Evolutionary conservation across 2,888 invertebrate genomes (phyloP), one percentile per base, ranked within the genome.

Genomic region (Pammene fasciana): DNA sequence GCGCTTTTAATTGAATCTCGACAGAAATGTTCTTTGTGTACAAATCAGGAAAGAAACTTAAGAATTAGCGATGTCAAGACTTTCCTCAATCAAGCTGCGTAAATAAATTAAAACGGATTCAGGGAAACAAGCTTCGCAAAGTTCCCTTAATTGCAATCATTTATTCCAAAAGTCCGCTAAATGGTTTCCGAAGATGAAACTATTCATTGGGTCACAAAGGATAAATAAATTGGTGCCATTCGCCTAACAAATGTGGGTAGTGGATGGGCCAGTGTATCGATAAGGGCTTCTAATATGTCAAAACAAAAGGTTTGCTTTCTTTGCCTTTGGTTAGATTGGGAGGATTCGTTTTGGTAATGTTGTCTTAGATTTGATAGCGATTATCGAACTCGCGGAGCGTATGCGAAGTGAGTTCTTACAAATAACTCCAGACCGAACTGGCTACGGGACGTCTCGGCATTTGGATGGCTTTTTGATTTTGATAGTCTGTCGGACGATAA

Each of bases 181-280:
- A 79, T 79, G 80, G 79, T 77, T 76, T 76, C 76, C 74, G 81
- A 80, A 81, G 79, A 84, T 80, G 79, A 80, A 82, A 82, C 85
- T 82, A 83, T 82, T 80, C 73, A 79, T 82, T 82, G 78, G 82
- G 83, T 83, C 79, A 83, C 83, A 83, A 84, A 82, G 74, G 80
- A 76, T 75, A 80, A 80, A 86, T 83, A 87, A 86, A 87, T 87
- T 79, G 85, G 73, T 75, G 79, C 79, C 82, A 83, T 87, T 87
- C 81, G 80, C 80, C 76, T 84, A 83, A 85, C 84, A 86, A 84
- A 87, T 86, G 85, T 80, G 81, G 81, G 86, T 83, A 78, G 81
- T 78, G 75, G 77, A 82, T 79, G 80, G 80, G 80, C 84, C 86
- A 84, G 84, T 77, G 78, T 80, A 78, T 82, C 80, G 76, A 79